A percentile compares a stretch with the other conserved stretches of the same genome.
These are phyloP conservation scores for human (Homo sapiens) DNA, from an alignment of 2,113 vertebrate genomes.

Conservation along the genomic window DNA sequence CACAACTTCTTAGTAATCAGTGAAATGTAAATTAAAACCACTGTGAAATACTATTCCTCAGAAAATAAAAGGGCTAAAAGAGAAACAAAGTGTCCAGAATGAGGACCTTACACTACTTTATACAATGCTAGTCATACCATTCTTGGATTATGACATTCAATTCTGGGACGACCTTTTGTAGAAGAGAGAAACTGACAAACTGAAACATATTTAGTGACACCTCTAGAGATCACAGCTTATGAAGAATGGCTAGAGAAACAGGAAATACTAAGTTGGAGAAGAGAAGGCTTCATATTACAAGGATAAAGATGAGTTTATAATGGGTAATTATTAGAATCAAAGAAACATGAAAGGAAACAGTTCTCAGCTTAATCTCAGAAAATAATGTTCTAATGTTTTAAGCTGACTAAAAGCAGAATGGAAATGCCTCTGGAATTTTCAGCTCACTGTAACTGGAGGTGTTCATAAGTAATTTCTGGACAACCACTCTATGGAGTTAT, in stretches of 20 bases:
- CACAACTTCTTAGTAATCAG: background rate
- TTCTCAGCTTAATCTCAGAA: background rate
- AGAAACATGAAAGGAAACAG: background rate
- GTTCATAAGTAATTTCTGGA: background rate
- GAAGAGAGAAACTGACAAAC: background rate
- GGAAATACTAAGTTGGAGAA: background rate
- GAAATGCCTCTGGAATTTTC: background rate
- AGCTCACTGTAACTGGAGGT: background rate
- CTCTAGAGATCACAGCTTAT: background rate
- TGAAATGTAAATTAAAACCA: background rate
- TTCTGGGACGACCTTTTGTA: background rate
- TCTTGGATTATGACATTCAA: background rate
- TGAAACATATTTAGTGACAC: background rate
- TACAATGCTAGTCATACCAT: background rate
- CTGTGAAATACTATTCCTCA: background rate
- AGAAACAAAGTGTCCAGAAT: background rate
- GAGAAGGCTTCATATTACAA: background rate
- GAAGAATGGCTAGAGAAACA: background rate
- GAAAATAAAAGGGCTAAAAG: background rate
- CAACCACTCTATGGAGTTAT: background rate
- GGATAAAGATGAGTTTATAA: background rate
- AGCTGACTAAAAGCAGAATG: background rate
- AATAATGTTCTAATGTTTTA: background rate
- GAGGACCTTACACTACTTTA: background rate
- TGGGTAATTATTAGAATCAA: background rate